Evolutionary conservation across 2,797 vertebrate genomes (phyloP), one percentile per base, ranked within the genome.

Genomic region (Hipposideros larvatus): DNA sequence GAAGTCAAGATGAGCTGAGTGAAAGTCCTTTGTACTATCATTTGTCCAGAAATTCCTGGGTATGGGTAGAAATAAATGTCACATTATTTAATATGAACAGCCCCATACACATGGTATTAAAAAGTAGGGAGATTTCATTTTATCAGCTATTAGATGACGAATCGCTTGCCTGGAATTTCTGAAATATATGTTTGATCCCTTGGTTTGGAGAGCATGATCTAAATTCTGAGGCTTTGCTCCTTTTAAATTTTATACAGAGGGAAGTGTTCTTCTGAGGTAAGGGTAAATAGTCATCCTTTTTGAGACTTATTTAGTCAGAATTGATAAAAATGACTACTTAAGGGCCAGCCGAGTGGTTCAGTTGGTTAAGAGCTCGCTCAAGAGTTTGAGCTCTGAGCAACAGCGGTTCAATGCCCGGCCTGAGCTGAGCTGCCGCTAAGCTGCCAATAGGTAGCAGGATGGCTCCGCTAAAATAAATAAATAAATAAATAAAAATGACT

Each of bases 91-190:
- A 31, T 65, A 84, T 9, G n/a, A 90, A 48, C 4, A 88, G 43
- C 19, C 22, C 2, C 11, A 10, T 24, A 37, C 10, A 34, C 14
- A 24, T 41, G 10, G 24, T 4, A 73, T 70, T 80, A 80, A 75
- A 19, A 57, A 59, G 43, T 48, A 80, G 5, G 19, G 15, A 51
- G 34, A 22, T 68, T 75, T 93, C 14, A 21, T 93, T 93, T 85
- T 43, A 75, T 89, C 41, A 34, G 7, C 22, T 91, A 43, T 75
- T 82, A 48, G 10, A 53, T 66, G 41, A 55, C 79, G 5, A 63
- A 43, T 34, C 41, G 3, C 43, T 71, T 80, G 37, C 34, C 34
- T 87, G 66, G 59, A 57, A 70, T 95, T 85, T 97, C 37, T 95
- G 26, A 80, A 91, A 22, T 80, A 48, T 34, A 46, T 37, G 18